These are phyloP conservation scores for Protonibea diacanthus DNA, from an alignment of 2,797 vertebrate genomes.

Conservation along the genomic window DNA sequence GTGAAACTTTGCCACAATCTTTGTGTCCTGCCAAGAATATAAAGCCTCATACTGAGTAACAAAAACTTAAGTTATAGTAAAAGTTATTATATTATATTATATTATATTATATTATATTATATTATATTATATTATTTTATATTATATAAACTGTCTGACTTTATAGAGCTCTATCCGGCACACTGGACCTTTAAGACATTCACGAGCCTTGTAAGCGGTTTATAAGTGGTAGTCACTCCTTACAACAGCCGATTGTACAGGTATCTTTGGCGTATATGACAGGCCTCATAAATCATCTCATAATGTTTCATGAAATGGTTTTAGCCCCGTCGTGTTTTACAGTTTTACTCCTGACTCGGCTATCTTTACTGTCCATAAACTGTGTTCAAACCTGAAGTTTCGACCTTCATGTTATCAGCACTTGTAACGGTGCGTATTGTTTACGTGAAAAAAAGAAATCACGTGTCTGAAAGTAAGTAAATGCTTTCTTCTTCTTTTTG, in stretches of 20 bases:
- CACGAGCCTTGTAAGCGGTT: not conserved
- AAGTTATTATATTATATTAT: too few species aligned
- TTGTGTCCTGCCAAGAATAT: too few species aligned
- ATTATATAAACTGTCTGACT: too few species aligned
- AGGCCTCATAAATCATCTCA: constrained; percentile 2
- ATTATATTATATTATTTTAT: too few species aligned
- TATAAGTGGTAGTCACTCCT: not conserved
- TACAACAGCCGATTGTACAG: not conserved
- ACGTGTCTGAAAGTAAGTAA: constrained; percentile 14
- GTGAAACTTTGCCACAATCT: too few species aligned
- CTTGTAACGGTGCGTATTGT: not conserved
- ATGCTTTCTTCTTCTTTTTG: not conserved
- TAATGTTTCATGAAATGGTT: not conserved
- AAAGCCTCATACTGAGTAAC: too few species aligned
- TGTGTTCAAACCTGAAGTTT: not conserved
- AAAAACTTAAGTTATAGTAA: too few species aligned
- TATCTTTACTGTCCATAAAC: not conserved
- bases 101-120: too few species aligned
- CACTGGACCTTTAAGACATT: not conserved
- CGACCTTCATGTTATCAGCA: not conserved
- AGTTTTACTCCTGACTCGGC: not conserved
- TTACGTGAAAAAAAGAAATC: constrained; percentile 5
- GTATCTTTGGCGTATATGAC: constrained; percentile 1
- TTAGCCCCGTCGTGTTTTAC: not conserved
- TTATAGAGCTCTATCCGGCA: too few species aligned